phyloP scores from a whole-genome alignment of 2,888 invertebrate genomes.

The Meandrusa payeni region DNA sequence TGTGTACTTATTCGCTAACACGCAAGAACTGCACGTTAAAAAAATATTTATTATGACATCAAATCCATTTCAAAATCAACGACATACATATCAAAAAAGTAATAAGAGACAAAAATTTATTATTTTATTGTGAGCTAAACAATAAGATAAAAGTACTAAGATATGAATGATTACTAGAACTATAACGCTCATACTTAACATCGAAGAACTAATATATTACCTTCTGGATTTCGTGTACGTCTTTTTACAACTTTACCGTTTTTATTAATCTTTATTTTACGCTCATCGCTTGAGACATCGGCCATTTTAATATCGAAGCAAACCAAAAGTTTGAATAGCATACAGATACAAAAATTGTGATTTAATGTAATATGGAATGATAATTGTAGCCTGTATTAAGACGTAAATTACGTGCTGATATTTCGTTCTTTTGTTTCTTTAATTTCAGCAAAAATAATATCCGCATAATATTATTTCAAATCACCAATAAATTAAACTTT shows the following conservation, averaged over 20 bases:
- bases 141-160: conserved; percentile 28
- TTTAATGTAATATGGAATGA: too few relatives aligned
- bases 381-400: too few relatives aligned
- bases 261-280: conserved; percentile 74
- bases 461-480: too few relatives aligned
- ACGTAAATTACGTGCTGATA: too few relatives aligned
- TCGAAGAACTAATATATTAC: conserved; percentile 41
- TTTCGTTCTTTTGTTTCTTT: too few relatives aligned
- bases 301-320: conserved; percentile 76
- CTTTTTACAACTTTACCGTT: conserved; percentile 74
- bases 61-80: conserved; percentile 28
- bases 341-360: conserved; percentile 4
- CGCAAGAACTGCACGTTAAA: too few relatives aligned
- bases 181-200: conserved; percentile 19
- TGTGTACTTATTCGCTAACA: too few relatives aligned
- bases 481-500: too few relatives aligned
- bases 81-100: conserved; percentile 58
- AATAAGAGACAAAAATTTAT: conserved; percentile 66
- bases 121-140: conserved; percentile 33
- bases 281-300: conserved; percentile 75
- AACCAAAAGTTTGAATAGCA: conserved; percentile 9
- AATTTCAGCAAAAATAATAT: too few relatives aligned
- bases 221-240: conserved; percentile 74
- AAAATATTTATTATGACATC: conserved; percentile 22
- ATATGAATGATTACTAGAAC: conserved; percentile 21